A percentile compares a stretch with the other conserved stretches of the same genome.
Conservation (phyloP, 2,113 vertebrate genomes). For the Triplophysa dalaica region DNA sequence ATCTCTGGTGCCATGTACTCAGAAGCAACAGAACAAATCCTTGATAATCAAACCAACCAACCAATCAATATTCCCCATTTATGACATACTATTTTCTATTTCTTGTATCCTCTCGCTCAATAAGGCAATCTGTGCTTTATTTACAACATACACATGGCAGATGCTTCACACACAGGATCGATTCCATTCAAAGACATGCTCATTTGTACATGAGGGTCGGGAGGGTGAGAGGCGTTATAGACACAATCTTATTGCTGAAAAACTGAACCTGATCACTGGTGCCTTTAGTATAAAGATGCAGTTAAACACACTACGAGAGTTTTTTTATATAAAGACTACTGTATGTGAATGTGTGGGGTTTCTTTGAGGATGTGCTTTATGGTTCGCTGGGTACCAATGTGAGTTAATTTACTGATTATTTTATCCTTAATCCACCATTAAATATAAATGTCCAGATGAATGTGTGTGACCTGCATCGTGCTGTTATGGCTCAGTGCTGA, state of each 20-base stretch:
- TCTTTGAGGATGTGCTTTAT: no score
- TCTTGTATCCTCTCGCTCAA: not conserved
- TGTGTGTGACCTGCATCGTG: no score
- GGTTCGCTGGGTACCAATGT: no score
- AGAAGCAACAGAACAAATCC: not conserved
- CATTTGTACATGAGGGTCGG: not conserved
- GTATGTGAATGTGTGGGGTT: no score
- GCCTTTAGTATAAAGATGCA: slow-evolving; percentile 13
- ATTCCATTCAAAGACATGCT: slow-evolving; percentile 9
- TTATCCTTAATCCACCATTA: no score
- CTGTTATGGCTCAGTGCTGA: not conserved
- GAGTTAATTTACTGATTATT: no score
- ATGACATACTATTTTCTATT: not conserved
- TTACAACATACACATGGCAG: slow-evolving; percentile 8
- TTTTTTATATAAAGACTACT: not conserved
- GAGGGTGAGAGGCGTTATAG: not conserved
- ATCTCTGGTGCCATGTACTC: not conserved
- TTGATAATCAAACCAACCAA: not conserved
- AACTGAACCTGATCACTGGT: not conserved
- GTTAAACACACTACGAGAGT: not conserved
- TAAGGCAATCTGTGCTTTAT: slow-evolving; percentile 10
- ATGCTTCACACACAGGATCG: not conserved
- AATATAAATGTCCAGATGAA: no score
- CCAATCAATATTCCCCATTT: slow-evolving; percentile 16
- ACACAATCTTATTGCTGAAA: not conserved